Base-by-base conservation (phyloP, 2,888 invertebrate genomes). In the Drosophila phalerata region DNA sequence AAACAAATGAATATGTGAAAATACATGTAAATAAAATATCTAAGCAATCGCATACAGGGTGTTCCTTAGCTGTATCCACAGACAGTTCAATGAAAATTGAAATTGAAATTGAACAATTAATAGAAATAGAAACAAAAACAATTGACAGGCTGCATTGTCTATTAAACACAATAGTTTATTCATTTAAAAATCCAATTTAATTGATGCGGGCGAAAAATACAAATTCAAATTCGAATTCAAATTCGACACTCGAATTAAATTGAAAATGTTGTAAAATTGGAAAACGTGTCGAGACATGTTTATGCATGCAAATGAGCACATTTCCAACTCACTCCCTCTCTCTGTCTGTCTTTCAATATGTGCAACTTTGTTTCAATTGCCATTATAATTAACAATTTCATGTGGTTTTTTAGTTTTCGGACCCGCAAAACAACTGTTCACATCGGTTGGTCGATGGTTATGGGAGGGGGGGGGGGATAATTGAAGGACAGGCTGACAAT, bases 351-450 rank as follows among this genome's bases (percentile, higher is more conserved):
- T 28, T 28, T 28, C 8, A 25, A 22, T 60, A 34, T 58, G 55
- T 47, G 28, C 5, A 53, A 69, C 68, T 86, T 72, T 51, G 58
- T 73, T 77, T 76, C 89, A 73, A 85, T 86, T 84, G 76, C 55
- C 68, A 73, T 70, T 85, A 85, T 85, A 84, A 84, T 88, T 87
- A 87, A 88, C 87, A 72, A 79, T 88, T 81, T 84, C 65, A 70
- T 81, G 79, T 61, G 69, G 89, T 78, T 72, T 76, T 34, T 28
- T 25, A 34, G n/a, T n/a, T n/a, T 66, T 19, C 19, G 17, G 34
- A 30, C 28, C 47, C 19, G 15, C 32, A 34, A 22, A 68, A 52
- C 15, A 40, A 64, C 17, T 56, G 19, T 43, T 17, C 38, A 30
- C 34, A 19, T 11, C 5, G 32, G 30, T 49, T 49, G 30, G 37